phyloP scores from a whole-genome alignment of 53 echinoderm and acorn worm species.

The Henricia sp. region DNA sequence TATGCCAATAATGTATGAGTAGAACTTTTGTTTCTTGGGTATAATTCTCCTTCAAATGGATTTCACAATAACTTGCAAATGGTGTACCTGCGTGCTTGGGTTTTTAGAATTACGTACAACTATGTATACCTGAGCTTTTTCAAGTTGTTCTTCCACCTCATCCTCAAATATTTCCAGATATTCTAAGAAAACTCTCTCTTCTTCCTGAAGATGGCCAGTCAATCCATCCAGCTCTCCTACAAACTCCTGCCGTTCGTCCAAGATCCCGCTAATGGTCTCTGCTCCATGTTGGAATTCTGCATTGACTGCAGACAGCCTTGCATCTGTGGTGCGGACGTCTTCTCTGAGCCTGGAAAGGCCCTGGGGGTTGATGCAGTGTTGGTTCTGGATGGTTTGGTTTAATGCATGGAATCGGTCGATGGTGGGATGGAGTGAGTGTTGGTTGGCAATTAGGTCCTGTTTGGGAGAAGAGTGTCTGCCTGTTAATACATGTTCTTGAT shows the following conservation, averaged over 20 bases:
- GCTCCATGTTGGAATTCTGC: constrained; percentile 16
- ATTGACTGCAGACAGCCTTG: constrained; percentile 42
- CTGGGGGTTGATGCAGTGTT: constrained; percentile 39
- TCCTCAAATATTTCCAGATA: constrained; percentile 47
- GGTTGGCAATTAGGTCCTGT: constrained; percentile 48
- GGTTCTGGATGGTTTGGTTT: constrained; percentile 53
- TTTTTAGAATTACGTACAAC: too few relatives aligned
- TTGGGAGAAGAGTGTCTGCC: neutral
- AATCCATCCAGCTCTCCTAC: constrained; percentile 17
- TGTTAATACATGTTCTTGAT: too few relatives aligned
- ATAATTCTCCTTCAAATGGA: too few relatives aligned
- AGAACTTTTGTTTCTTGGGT: too few relatives aligned
- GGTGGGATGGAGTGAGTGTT: constrained; percentile 45
- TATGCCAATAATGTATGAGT: too few relatives aligned
- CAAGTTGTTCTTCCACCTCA: constrained; percentile 47
- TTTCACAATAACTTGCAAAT: too few relatives aligned
- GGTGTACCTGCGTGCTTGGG: too few relatives aligned
- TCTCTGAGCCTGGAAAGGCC: constrained; percentile 47
- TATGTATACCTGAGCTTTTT: constrained; percentile 44
- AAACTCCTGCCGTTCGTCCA: constrained; percentile 58
- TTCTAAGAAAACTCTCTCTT: constrained; percentile 23
- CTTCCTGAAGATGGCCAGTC: constrained; percentile 15
- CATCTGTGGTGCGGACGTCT: constrained; percentile 28
- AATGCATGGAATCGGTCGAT: constrained; percentile 41
- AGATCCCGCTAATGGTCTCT: constrained; percentile 22